Evolutionary conservation across 2,888 invertebrate species (phyloP), one percentile per base, ranked within the genome.

Genomic region (Drosophila anomelani): DNA sequence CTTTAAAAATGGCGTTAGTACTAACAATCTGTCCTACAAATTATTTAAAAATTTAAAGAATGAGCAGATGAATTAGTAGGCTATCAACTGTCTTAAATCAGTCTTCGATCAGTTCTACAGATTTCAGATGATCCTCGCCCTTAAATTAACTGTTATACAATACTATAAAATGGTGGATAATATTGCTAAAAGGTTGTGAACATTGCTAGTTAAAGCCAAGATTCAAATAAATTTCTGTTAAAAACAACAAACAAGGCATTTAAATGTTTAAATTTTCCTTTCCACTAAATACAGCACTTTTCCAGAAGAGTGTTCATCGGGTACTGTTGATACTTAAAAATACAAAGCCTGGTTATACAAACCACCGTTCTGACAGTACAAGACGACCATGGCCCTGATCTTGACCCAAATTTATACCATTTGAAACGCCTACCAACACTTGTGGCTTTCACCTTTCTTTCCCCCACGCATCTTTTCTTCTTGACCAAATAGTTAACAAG

Each of bases 371-470:
- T 4, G 34, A 8, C 4, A n/a, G 10, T 12, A 17, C 4, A 20
- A 57, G 34, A 51, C 43, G 32, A 56, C 9, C 36, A 15, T 51
- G 10, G 23, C 23, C 17, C 12, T 63, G 34, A 41, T 49, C 39
- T 66, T 64, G 64, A 66, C 64, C 64, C 49, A 38, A 51, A 44
- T 66, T 46, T 39, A 46, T 39, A 51, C 9, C 26, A 15, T 66
- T 64, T 53, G 20, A n/a, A 23, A 12, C 67, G 69, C 69, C 56
- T 56, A 56, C 47, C 69, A 68, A 69, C 67, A 68, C 67, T 56
- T 56, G 34, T 41, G 47, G 56, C 69, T 68, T 68, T 67, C 69
- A 51, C 51, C 51, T 51, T 67, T 68, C 67, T 55, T 55, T 67
- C 53, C 38, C n/a, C 54, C 54, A 6, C 39, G 12, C 23, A 49